Evolutionary conservation across 64 coral and sea anemone species (phyloP).

Genomic region (Porites lutea): DNA sequence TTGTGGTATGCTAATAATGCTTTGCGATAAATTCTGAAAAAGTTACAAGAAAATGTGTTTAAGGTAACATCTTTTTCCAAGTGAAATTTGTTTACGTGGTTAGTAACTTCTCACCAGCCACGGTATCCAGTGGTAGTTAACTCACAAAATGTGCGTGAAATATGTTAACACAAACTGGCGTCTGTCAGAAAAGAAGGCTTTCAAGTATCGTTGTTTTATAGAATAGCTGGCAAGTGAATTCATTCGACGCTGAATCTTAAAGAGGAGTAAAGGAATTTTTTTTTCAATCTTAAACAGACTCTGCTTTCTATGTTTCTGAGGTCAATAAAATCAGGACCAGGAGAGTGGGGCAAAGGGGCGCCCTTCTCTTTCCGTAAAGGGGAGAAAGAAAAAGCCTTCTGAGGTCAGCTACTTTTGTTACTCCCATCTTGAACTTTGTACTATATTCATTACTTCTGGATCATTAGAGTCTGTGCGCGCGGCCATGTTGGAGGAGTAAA

Average conservation of each 20-base stretch:
- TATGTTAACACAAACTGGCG: background rate
- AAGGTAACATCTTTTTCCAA: constrained; percentile 1
- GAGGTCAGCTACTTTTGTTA: too few relatives aligned
- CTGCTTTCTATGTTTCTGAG: background rate
- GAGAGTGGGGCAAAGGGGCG: background rate
- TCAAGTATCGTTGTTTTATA: background rate
- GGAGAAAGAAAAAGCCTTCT: background rate
- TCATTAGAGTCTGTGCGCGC: background rate
- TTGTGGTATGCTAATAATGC: background rate
- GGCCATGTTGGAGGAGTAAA: too few relatives aligned
- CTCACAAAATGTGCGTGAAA: background rate
- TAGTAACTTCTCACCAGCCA: background rate
- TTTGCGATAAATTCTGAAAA: background rate
- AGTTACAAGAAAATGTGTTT: constrained; percentile 2
- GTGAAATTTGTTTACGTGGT: background rate
- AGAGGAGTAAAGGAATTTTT: background rate
- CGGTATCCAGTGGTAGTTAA: background rate
- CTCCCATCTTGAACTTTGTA: background rate
- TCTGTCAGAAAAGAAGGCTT: background rate
- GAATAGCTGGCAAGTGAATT: background rate
- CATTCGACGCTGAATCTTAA: background rate
- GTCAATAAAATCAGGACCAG: background rate
- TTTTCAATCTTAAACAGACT: background rate
- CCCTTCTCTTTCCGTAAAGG: too few relatives aligned
- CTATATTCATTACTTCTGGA: background rate